Evolutionary conservation across 1,140 invertebrate species (phyloP).

Genomic region (Drosophila ambigua): DNA sequence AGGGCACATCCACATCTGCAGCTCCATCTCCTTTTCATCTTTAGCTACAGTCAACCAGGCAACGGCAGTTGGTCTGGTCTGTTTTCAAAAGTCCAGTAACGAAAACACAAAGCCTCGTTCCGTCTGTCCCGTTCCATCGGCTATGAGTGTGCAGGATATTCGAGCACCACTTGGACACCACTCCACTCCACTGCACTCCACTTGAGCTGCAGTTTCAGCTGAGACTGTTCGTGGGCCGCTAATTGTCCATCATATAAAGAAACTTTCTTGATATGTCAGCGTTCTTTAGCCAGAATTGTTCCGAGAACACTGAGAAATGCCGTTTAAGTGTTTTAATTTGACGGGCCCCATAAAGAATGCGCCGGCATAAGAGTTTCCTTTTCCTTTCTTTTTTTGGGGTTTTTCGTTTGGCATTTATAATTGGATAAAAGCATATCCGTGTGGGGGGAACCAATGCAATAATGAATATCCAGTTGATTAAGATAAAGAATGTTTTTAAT

Average conservation of each 20-base stretch:
- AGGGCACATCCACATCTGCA: background rate
- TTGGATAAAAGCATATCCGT: conserved; percentile 29
- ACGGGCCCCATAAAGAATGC: conserved; percentile 54
- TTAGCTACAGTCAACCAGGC: too few relatives aligned
- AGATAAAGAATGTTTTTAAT: background rate
- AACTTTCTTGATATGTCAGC: conserved; percentile 57
- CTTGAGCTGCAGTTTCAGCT: conserved; percentile 12
- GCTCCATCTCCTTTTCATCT: background rate
- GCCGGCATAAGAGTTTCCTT: conserved; percentile 29
- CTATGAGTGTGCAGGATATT: conserved; percentile 75
- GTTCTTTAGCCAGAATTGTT: conserved; percentile 54
- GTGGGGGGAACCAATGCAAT: background rate
- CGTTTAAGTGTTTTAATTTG: conserved; percentile 67
- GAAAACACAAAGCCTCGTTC: conserved; percentile 49
- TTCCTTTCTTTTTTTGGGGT: background rate
- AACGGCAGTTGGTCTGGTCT: conserved; percentile 30
- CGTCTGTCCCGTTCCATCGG: conserved; percentile 24
- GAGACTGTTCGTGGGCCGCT: conserved; percentile 37
- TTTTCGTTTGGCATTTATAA: conserved; percentile 7
- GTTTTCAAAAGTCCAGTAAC: conserved; percentile 48
- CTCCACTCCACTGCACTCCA: conserved; percentile 21
- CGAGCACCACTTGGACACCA: conserved; percentile 59
- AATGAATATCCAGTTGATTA: background rate
- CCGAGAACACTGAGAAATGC: conserved; percentile 53
- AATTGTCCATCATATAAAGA: conserved; percentile 53